phyloP scores from a whole-genome alignment of 2,888 invertebrate genomes.

The Camponotus fellah region DNA sequence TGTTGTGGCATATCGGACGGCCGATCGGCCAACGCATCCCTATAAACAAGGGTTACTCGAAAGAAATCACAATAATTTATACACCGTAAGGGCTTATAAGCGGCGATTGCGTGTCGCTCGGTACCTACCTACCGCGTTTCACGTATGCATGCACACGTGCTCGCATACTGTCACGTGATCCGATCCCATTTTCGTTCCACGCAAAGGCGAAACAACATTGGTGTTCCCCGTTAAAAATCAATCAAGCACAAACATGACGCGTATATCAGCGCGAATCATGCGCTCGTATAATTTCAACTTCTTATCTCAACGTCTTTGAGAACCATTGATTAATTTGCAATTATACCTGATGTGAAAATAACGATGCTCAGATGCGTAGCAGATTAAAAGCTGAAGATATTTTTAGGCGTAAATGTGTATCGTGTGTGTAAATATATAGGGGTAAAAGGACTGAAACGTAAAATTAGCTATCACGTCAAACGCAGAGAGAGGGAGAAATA shows the following conservation, averaged over 20 bases:
- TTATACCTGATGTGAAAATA: neutral
- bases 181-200: slow-evolving; percentile 69
- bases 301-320: slow-evolving; percentile 11
- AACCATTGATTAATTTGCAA: slow-evolving; percentile 31
- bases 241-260: slow-evolving; percentile 55
- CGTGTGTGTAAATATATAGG: neutral
- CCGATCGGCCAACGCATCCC: slow-evolving; percentile 83
- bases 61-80: slow-evolving; percentile 85
- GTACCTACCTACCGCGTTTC: slow-evolving; percentile 68
- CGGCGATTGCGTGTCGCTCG: slow-evolving; percentile 83
- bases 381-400: neutral
- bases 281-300: slow-evolving; percentile 37
- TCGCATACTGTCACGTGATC: slow-evolving; percentile 71
- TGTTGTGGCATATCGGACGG: slow-evolving; percentile 82
- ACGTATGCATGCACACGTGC: slow-evolving; percentile 67
- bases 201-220: slow-evolving; percentile 59
- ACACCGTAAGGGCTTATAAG: slow-evolving; percentile 77
- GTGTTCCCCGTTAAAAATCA: slow-evolving; percentile 64
- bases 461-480: neutral
- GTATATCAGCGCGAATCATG: slow-evolving; percentile 33
- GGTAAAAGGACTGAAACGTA: neutral
- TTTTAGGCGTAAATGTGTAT: neutral
- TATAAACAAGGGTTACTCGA: slow-evolving; percentile 84
- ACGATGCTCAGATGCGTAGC: neutral
- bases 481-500: neutral